These are phyloP conservation scores for Cloeon dipterum DNA, from an alignment of 2,888 invertebrate species.

Conservation along the genomic window DNA sequence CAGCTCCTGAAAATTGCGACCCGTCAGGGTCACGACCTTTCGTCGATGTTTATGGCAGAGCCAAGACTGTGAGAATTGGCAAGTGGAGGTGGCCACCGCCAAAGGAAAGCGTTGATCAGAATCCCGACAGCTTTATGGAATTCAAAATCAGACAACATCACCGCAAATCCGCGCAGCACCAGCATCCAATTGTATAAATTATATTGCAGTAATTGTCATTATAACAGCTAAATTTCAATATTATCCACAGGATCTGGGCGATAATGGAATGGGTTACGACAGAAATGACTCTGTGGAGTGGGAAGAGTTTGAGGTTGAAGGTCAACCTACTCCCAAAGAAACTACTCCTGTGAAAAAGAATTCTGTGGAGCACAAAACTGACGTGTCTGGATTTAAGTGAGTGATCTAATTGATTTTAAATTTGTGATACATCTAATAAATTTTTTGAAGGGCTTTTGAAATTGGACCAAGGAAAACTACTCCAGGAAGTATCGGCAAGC, in stretches of 20 bases:
- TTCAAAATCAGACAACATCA: conserved; percentile 66
- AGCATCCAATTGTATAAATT: conserved; percentile 18
- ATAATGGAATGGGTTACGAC: conserved; percentile 7
- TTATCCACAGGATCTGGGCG: conserved; percentile 10
- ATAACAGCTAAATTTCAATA: too few species aligned
- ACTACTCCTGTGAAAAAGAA: conserved; percentile 6
- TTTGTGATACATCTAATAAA: background rate
- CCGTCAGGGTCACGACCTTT: conserved; percentile 64
- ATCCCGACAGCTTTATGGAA: conserved; percentile 37
- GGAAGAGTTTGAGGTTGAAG: conserved; percentile 56
- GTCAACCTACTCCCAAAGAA: conserved; percentile 2
- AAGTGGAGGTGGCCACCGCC: conserved; percentile 90
- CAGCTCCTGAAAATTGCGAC: conserved; percentile 49
- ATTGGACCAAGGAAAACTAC: conserved; percentile 37
- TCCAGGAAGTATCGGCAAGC: conserved; percentile 72
- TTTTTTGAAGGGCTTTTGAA: conserved; percentile 34
- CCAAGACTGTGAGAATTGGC: conserved; percentile 84
- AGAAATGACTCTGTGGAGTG: conserved; percentile 43
- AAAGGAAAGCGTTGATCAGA: conserved; percentile 42
- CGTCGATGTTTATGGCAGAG: conserved; percentile 74
- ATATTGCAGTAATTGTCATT: background rate
- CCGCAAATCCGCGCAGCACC: conserved; percentile 54
- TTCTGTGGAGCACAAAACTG: conserved; percentile 11
- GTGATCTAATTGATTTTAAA: conserved; percentile 1
- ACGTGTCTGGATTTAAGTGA: conserved; percentile 3